These are phyloP conservation scores for Manacus vitellinus DNA, from an alignment of 2,113 vertebrate genomes.

Conservation along the genomic window DNA sequence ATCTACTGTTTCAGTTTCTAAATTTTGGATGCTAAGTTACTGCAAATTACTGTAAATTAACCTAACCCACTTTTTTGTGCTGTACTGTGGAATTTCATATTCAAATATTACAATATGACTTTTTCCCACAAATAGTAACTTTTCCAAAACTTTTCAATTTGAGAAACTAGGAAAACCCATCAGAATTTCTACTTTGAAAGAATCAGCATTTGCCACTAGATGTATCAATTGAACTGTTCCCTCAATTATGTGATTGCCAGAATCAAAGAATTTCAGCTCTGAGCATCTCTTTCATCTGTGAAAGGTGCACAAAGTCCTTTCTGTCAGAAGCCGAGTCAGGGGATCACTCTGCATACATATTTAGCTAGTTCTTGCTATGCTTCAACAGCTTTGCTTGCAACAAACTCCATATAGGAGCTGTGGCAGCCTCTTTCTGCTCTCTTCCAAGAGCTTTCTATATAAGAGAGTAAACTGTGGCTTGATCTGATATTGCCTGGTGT, in stretches of 20 bases:
- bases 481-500: not conserved
- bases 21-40: not conserved
- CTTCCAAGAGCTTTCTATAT: not conserved
- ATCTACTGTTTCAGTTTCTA: not conserved
- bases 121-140: not conserved
- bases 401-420: not conserved
- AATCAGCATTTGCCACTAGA: not conserved
- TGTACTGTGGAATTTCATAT: not conserved
- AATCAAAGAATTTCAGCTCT: not conserved
- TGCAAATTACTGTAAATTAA: not conserved
- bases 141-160: not conserved
- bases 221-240: not conserved
- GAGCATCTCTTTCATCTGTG: not conserved
- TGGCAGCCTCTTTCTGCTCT: not conserved
- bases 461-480: not conserved
- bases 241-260: not conserved
- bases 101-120: not conserved
- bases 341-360: not conserved
- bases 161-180: not conserved
- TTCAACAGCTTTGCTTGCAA: not conserved
- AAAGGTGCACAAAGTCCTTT: not conserved
- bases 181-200: not conserved
- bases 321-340: not conserved
- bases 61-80: not conserved
- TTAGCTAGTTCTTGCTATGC: not conserved